Evolutionary conservation across 2,888 invertebrate species (phyloP), one percentile per base, ranked within the genome.

Genomic region (Drosophila siamana): DNA sequence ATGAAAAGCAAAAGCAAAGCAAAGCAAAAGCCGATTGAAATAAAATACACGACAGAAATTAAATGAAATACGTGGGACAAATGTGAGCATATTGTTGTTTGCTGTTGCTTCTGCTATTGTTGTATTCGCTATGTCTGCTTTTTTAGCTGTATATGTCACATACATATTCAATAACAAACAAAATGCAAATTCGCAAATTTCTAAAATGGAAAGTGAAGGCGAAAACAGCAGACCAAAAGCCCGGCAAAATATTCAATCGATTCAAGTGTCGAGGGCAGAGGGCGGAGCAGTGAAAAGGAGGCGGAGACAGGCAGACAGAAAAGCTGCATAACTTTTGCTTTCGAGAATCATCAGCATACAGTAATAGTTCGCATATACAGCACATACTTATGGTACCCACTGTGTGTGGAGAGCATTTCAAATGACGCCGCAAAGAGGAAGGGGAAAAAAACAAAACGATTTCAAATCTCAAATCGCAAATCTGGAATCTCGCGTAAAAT

Each of bases 11-110:
- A 84, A 71, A 69, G 64, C 65, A 77, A 86, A 86, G n/a, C n/a
- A n/a, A n/a, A 75, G 73, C 88, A 67, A 84, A 71, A 72, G 65
- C 66, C 77, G 83, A 88, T 87, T 88, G 80, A 84, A 86, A 87
- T 86, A 70, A 87, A 85, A 84, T 87, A 80, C 79, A 83, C 79
- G 85, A 62, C 78, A 85, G 70, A 81, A 82, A 82, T 83, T 86
- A 80, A 85, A 83, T 76, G 88, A 71, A 74, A 87, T 87, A 87
- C 88, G 83, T 84, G 83, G 86, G 86, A 88, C 86, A 74, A 67
- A 69, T 52, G 48, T 56, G 28, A 13, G 51, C 61, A 61, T 24
- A 47, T 54, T 70, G 26, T 64, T 41, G 16, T 66, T 54, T 69
- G 43, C 46, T 61, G 19, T 67, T 55, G 50, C 28, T 69, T 43